phyloP scores from a whole-genome alignment of 2,113 vertebrate genomes.

The Neomonachus schauinslandi region DNA sequence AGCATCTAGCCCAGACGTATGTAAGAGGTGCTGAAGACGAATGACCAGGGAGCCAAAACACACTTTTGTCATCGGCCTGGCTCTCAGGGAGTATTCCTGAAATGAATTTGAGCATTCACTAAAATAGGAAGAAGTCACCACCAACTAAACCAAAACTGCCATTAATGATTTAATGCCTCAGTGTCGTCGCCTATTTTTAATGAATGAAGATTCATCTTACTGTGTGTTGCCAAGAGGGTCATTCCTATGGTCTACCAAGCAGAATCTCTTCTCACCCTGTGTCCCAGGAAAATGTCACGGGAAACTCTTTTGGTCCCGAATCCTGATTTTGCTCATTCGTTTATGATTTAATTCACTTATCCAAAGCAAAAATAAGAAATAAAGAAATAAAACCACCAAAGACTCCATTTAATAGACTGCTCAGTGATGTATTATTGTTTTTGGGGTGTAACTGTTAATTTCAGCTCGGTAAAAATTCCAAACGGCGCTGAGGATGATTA shows the following conservation, averaged over 20 bases:
- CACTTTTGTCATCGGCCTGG: background rate
- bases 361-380: background rate
- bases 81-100: background rate
- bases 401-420: background rate
- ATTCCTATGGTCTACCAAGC: background rate
- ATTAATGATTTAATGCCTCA: background rate
- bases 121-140: background rate
- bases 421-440: background rate
- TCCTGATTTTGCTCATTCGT: background rate
- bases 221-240: background rate
- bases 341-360: conserved; percentile 8
- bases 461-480: background rate
- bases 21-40: background rate
- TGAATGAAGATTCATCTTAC: background rate
- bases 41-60: background rate
- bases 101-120: background rate
- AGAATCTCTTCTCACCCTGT: background rate
- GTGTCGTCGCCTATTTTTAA: background rate
- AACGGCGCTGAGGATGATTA: background rate
- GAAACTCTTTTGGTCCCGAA: background rate
- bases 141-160: conserved; percentile 4
- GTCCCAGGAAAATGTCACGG: background rate
- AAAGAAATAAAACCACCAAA: background rate
- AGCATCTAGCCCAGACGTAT: background rate
- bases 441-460: background rate